Evolutionary conservation across 2,113 vertebrate species (phyloP).

Genomic region (Sigmodon hispidus): DNA sequence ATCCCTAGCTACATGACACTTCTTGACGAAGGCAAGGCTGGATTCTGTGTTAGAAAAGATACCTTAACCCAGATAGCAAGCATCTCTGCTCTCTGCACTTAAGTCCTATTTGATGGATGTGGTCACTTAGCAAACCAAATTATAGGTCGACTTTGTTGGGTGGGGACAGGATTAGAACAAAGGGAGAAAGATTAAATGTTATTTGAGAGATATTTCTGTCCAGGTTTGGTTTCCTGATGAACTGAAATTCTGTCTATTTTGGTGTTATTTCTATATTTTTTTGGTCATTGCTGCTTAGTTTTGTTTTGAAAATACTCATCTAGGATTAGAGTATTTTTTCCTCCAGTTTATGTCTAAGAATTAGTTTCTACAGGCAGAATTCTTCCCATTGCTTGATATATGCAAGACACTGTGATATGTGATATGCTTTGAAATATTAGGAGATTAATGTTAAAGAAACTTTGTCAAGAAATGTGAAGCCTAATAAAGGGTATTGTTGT

Average conservation of each 20-base stretch:
- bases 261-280: slow-evolving; percentile 48
- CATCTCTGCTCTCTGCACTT: slow-evolving; percentile 36
- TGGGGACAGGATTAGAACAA: slow-evolving; percentile 74
- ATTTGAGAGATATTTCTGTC: slow-evolving; percentile 76
- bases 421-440: neutral
- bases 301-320: slow-evolving; percentile 56
- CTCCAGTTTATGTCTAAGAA: slow-evolving; percentile 29
- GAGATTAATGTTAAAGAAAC: slow-evolving; percentile 18
- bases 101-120: slow-evolving; percentile 43
- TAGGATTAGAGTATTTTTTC: slow-evolving; percentile 38
- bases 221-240: slow-evolving; percentile 67
- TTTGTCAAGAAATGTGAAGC: slow-evolving; percentile 12
- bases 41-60: slow-evolving; percentile 23
- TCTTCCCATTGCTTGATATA: slow-evolving; percentile 7
- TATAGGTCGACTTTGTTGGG: slow-evolving; percentile 66
- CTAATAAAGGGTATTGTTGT: slow-evolving; percentile 34
- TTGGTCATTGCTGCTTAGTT: slow-evolving; percentile 44
- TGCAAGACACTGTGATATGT: neutral
- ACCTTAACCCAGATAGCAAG: slow-evolving; percentile 6
- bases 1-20: neutral
- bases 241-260: slow-evolving; percentile 43
- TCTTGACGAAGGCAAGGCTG: slow-evolving; percentile 40
- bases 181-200: slow-evolving; percentile 72
- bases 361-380: neutral
- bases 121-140: slow-evolving; percentile 73